phyloP scores from a whole-genome alignment of 2,888 invertebrate genomes.

The Stegophylla sp. region DNA sequence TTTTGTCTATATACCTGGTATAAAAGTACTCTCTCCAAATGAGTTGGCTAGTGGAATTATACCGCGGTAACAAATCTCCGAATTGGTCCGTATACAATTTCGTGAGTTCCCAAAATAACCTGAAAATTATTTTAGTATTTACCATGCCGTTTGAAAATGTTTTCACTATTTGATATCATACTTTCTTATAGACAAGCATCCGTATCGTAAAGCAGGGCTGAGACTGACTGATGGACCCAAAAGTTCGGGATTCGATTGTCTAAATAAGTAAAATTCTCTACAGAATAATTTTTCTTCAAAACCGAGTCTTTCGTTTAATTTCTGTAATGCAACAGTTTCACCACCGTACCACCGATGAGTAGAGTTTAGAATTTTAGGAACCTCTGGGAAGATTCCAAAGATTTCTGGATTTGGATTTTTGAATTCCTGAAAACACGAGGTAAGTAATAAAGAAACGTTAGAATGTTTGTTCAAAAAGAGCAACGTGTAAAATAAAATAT shows the following conservation, averaged over 20 bases:
- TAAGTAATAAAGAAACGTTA: too few species aligned
- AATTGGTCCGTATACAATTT: constrained; percentile 65
- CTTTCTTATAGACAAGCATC: constrained; percentile 75
- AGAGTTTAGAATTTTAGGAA: neutral
- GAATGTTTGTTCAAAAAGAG: too few species aligned
- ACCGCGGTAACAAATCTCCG: constrained; percentile 66
- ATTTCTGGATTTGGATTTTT: constrained; percentile 69
- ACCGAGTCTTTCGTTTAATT: constrained; percentile 69
- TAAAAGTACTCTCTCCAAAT: constrained; percentile 82
- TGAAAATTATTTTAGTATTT: constrained; percentile 68
- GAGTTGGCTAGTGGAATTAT: constrained; percentile 70
- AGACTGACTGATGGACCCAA: constrained; percentile 74
- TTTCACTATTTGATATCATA: constrained; percentile 61
- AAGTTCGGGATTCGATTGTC: constrained; percentile 74
- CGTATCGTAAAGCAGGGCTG: constrained; percentile 76
- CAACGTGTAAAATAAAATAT: too few species aligned
- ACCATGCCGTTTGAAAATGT: too few species aligned
- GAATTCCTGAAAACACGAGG: constrained; percentile 5
- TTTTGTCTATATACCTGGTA: constrained; percentile 78
- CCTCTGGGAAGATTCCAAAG: constrained; percentile 68
- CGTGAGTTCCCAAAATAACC: constrained; percentile 68
- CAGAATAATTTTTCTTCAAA: constrained; percentile 65
- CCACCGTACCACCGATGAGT: constrained; percentile 70
- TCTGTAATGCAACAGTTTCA: constrained; percentile 71
- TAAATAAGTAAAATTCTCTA: constrained; percentile 72